Base-by-base conservation (phyloP, 2,888 invertebrate species). In the Monopis laevigella region DNA sequence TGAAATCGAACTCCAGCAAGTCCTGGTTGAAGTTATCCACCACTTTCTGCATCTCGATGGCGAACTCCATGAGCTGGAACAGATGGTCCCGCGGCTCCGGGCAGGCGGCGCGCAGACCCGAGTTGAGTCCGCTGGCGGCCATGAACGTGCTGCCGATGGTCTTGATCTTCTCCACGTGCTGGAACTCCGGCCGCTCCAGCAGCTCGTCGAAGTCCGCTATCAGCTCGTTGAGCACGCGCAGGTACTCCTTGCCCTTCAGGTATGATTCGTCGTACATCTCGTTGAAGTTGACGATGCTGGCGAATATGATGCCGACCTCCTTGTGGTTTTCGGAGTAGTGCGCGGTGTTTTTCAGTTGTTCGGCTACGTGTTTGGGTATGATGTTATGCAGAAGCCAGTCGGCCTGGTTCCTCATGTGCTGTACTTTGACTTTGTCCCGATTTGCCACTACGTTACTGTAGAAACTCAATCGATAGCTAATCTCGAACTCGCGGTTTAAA, bases 231-330 rank as follows among this genome's bases (percentile, higher is more conserved):
- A 98, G 83, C 7, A 98, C 96, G 11, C 98, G 83, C 49, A 98
- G 74, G 65, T 93, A 98, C 70, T 98, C 98, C 58, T 93, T 91
- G 3, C 98, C 98, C 11, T 95, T 96, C 52, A 94, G 84, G 70
- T 94, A 98, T 38, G 94, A 93, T 64, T 98, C 98, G 62, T 98
- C 98, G 64, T 98, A 98, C 86, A 98, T 91, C 70, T 98, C 97
- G 58, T 95, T 95, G 65, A 98, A 98, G 68, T 98, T 98, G 1
- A 96, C 92, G 52, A 98, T 95, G 55, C 93, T 94, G 5, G 97
- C 98, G 62, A 98, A 98, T 55, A 98, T 91, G 11, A 98, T 95
- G 0, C 90, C 97, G 0, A 93, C 93, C 53, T 92, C 87, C 62
- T 89, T 90, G 66, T 97, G 95, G 63, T 96, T 96, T 62, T 95